Conservation (phyloP, 2,797 vertebrate genomes). For the Melanotaenia nigrans region DNA sequence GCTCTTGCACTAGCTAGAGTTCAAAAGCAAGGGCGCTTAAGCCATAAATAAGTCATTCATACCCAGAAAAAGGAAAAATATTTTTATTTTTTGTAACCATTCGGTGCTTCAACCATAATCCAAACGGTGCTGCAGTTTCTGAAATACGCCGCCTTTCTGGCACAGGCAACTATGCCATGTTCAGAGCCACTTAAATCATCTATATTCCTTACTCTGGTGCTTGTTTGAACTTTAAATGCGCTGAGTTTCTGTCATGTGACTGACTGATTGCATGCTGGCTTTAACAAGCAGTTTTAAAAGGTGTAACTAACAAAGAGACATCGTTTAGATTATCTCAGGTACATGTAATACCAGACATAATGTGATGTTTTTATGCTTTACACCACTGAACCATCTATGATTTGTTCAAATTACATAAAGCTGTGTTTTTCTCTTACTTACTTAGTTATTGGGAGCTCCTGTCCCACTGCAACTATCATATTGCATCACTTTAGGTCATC, state of each 20-base stretch:
- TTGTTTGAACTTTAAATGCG: background rate
- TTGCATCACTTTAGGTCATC: conserved; percentile 38
- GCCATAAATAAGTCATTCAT: background rate
- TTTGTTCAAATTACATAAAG: background rate
- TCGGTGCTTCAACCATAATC: background rate
- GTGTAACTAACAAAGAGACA: no score
- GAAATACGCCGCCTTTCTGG: background rate
- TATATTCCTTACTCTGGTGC: no score
- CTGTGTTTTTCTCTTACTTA: background rate
- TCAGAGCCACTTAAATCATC: background rate
- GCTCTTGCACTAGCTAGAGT: background rate
- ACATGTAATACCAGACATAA: no score
- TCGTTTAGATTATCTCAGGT: no score
- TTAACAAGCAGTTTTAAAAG: background rate
- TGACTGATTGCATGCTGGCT: background rate
- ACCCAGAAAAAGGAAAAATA: background rate
- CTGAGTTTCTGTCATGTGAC: background rate
- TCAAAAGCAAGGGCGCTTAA: background rate
- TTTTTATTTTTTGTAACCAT: background rate
- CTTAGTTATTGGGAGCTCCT: conserved; percentile 8
- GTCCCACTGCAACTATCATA: conserved; percentile 30
- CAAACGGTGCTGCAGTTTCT: background rate
- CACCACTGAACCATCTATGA: background rate
- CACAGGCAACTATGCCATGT: background rate
- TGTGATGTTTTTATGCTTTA: background rate